These are phyloP conservation scores for Corythoichthys intestinalis DNA, from an alignment of 2,113 vertebrate species.

Conservation along the genomic window DNA sequence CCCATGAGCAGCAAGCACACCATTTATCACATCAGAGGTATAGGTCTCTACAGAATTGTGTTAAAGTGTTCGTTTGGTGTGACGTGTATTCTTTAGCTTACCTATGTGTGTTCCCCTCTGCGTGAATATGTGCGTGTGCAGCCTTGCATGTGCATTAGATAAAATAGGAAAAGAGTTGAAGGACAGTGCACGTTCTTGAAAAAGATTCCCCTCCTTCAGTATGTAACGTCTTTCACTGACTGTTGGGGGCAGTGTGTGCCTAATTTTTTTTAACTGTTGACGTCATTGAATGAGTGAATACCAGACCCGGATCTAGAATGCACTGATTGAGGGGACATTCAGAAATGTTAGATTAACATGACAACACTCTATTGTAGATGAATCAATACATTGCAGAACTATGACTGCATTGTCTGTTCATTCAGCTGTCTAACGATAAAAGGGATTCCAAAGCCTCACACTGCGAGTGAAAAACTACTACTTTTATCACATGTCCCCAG, in stretches of 20 bases:
- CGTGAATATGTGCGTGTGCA: slow-evolving; percentile 4
- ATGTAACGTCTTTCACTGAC: slow-evolving; percentile 35
- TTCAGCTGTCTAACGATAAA: background rate
- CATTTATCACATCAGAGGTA: slow-evolving; percentile 45
- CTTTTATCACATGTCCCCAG: background rate
- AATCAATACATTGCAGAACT: background rate
- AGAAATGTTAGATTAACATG: background rate
- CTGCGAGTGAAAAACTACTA: background rate
- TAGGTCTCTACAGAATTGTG: slow-evolving; percentile 30
- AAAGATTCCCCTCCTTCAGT: slow-evolving; percentile 7
- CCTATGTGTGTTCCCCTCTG: slow-evolving; percentile 3
- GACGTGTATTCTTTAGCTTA: background rate
- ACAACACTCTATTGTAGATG: background rate
- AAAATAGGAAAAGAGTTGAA: slow-evolving; percentile 40
- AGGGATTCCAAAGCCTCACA: background rate
- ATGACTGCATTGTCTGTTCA: background rate
- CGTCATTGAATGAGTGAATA: background rate
- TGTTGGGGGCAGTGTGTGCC: slow-evolving; percentile 58
- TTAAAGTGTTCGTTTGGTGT: slow-evolving; percentile 26
- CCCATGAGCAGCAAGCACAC: slow-evolving; percentile 28
- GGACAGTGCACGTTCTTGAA: slow-evolving; percentile 42
- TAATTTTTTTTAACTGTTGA: slow-evolving; percentile 20
- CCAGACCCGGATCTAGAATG: background rate
- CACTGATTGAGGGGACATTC: background rate
- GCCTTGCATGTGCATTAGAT: slow-evolving; percentile 10